phyloP scores from a whole-genome alignment of 2,797 vertebrate species.

The Sebastiscus albofasciatus region DNA sequence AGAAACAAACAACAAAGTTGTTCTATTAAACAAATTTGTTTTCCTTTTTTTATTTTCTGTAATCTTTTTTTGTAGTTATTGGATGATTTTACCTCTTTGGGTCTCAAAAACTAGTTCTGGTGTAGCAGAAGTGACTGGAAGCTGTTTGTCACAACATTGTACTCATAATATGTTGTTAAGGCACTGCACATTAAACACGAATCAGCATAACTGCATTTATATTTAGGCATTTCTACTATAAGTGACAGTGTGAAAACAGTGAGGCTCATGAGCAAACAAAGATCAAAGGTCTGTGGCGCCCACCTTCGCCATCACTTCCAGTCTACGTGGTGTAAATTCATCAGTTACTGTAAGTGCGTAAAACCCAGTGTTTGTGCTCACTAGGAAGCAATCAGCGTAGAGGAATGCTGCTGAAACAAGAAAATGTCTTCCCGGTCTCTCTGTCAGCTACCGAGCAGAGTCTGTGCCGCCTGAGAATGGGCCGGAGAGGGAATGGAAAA shows the following conservation, averaged over 20 bases:
- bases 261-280: background rate
- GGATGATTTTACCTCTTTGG: background rate
- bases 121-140: background rate
- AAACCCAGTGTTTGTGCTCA: background rate
- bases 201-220: background rate
- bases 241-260: background rate
- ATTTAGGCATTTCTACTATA: background rate
- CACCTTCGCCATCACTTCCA: background rate
- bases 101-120: background rate
- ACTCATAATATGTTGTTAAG: constrained; percentile 33
- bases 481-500: constrained; percentile 78
- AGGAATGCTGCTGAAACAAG: constrained; percentile 42
- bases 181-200: background rate
- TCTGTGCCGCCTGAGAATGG: constrained; percentile 44
- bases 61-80: background rate
- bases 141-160: constrained; percentile 38
- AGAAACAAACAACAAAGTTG: background rate
- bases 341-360: background rate
- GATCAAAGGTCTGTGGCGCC: background rate
- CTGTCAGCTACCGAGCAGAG: constrained; percentile 59
- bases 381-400: constrained; percentile 3
- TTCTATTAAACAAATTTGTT: background rate
- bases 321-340: background rate
- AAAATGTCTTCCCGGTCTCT: constrained; percentile 44
- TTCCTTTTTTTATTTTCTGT: background rate